A percentile compares a stretch with the other conserved stretches of the same genome.
These are phyloP conservation scores for Palythoa caribaeorum DNA, from an alignment of 92 coral and sea anemone genomes.

Conservation along the genomic window DNA sequence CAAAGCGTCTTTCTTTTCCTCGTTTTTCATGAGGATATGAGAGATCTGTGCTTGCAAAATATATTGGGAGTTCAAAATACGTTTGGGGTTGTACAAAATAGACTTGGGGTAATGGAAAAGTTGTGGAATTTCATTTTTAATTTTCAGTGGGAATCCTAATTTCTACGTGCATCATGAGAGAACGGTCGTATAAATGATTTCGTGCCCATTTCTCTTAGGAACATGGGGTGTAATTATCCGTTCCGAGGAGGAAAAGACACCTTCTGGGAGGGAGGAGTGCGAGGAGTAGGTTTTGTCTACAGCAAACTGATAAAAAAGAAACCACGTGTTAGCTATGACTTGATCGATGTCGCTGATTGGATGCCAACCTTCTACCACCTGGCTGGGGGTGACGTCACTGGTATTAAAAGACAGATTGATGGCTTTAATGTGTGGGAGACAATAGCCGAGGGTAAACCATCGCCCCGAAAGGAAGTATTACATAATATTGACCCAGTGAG, in stretches of 20 bases:
- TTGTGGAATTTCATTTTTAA: no score
- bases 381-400: slow-evolving; percentile 93
- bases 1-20: no score
- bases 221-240: slow-evolving; percentile 97
- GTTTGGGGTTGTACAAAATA: no score
- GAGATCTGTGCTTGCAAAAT: no score
- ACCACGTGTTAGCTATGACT: slow-evolving; percentile 87
- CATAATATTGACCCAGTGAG: slow-evolving; percentile 96
- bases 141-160: no score
- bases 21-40: no score
- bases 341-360: slow-evolving; percentile 98
- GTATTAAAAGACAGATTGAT: slow-evolving; percentile 78
- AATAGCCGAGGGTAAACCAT: slow-evolving; percentile 75
- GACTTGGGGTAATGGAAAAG: no score
- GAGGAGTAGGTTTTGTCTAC: slow-evolving; percentile 96
- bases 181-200: no score
- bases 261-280: slow-evolving; percentile 99
- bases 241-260: slow-evolving; percentile 96
- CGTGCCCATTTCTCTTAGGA: slow-evolving; percentile 58
- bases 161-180: no score
- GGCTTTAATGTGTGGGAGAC: slow-evolving; percentile 96
- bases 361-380: slow-evolving; percentile 96
- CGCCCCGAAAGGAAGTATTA: slow-evolving; percentile 90
- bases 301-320: slow-evolving; percentile 85
- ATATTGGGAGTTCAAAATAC: no score